These are phyloP conservation scores for Calycopis cecrops DNA, from an alignment of 1,140 invertebrate species.

Conservation along the genomic window DNA sequence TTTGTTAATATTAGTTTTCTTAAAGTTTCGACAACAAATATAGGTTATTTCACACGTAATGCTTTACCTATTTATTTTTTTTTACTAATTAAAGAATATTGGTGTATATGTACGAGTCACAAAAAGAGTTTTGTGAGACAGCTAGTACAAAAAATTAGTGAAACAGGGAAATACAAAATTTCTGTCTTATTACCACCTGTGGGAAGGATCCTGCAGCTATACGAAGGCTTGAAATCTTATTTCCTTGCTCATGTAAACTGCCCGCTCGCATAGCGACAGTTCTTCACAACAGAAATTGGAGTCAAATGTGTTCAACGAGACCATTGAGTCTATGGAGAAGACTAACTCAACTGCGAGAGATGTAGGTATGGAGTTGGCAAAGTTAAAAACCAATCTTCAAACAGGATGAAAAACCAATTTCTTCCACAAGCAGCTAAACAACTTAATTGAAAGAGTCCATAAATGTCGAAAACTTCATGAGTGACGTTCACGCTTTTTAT, in stretches of 20 bases:
- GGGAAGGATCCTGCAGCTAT: slow-evolving; percentile 20
- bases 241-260: slow-evolving; percentile 19
- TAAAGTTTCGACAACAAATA: too few relatives aligned
- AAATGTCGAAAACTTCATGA: slow-evolving; percentile 1
- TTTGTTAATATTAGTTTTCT: too few relatives aligned
- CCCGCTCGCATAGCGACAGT: slow-evolving; percentile 17
- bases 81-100: too few relatives aligned
- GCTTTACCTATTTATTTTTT: too few relatives aligned
- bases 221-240: slow-evolving; percentile 16
- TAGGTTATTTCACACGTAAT: too few relatives aligned
- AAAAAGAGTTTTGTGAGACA: slow-evolving; percentile 22
- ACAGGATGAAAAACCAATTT: slow-evolving; percentile 5
- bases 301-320: slow-evolving; percentile 19
- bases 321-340: slow-evolving; percentile 15
- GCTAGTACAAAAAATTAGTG: slow-evolving; percentile 20
- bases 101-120: slow-evolving; percentile 15
- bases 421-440: slow-evolving; percentile 6
- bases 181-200: slow-evolving; percentile 13
- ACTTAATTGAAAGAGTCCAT: slow-evolving; percentile 9
- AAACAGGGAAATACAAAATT: slow-evolving; percentile 17
- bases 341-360: slow-evolving; percentile 12
- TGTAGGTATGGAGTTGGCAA: slow-evolving; percentile 18
- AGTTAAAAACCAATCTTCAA: slow-evolving; percentile 13
- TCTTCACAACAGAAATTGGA: slow-evolving; percentile 20
- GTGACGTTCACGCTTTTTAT: slow-evolving; percentile 18